Evolutionary conservation across 1,140 invertebrate genomes (phyloP), one percentile per base, ranked within the genome.

Genomic region (Acromyrmex charruanus): DNA sequence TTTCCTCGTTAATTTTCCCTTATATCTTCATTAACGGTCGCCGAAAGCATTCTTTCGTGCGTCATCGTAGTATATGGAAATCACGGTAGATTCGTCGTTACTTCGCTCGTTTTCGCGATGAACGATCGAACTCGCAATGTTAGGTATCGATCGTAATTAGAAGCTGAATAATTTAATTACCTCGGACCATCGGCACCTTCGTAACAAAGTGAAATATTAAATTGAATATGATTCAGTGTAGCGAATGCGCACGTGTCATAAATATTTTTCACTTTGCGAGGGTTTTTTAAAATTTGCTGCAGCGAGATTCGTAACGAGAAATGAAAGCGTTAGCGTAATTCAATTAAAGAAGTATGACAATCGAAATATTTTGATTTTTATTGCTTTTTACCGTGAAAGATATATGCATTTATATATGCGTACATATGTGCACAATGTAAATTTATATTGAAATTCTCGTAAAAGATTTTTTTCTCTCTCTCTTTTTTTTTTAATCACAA

Each of bases 111-210:
- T 87, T 89, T 89, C 77, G 77, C 59, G 35, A 35, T 69, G 68
- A 88, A 86, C 35, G 63, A 77, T 31, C 74, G 69, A 63, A 71
- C 28, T 87, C 87, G 77, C 68, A 85, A 87, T 71, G 69, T 75
- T 89, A 87, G 81, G 58, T 63, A 16, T 25, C 55, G 53, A 69
- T 35, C 61, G 74, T 89, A 90, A 90, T 90, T 90, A 88, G 55
- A 85, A 77, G 31, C 49, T 28, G 39, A 66, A 53, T 90, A 89
- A 87, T 84, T 79, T 89, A 89, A 86, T 79, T 86, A 71, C 28
- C 58, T 77, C 44, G 49, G 4, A 53, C 21, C 7, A 80, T 53
- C 39, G 39, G 12, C 9, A 16, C 10, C 28, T 58, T 65, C n/a
- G 7, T 44, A 81, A 81, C 31, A 18, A 31, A 68, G 16, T 16